A percentile compares a stretch with the other conserved stretches of the same genome.
Evolutionary conservation across 2,888 invertebrate species (phyloP).

Genomic region (Thalpophila matura): DNA sequence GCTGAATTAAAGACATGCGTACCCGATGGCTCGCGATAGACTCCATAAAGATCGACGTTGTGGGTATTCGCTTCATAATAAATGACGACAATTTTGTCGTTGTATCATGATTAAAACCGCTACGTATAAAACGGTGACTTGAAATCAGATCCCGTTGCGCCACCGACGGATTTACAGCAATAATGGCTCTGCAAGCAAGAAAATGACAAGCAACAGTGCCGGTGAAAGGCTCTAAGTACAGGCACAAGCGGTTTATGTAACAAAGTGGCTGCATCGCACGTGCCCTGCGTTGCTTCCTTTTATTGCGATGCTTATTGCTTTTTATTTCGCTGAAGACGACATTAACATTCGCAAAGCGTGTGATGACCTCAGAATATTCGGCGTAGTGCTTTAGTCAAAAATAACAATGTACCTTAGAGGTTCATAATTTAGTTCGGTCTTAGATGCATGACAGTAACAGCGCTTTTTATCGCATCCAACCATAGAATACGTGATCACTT

Average conservation of each 20-base stretch:
- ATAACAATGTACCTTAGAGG: slow-evolving; percentile 45
- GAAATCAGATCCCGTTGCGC: slow-evolving; percentile 71
- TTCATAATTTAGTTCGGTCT: slow-evolving; percentile 42
- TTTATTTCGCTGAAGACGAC: slow-evolving; percentile 59
- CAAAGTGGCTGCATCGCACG: slow-evolving; percentile 70
- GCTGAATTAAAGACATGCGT: slow-evolving; percentile 40
- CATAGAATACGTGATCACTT: slow-evolving; percentile 39
- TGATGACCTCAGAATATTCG: slow-evolving; percentile 69
- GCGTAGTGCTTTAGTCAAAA: slow-evolving; percentile 53
- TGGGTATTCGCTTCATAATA: slow-evolving; percentile 38
- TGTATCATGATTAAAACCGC: slow-evolving; percentile 55
- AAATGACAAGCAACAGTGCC: slow-evolving; percentile 77
- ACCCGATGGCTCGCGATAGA: slow-evolving; percentile 24
- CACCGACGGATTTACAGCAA: slow-evolving; percentile 72
- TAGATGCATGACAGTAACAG: slow-evolving; percentile 20
- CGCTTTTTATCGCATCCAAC: slow-evolving; percentile 34
- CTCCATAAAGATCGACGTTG: slow-evolving; percentile 41
- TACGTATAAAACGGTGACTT: slow-evolving; percentile 60
- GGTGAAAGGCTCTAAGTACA: slow-evolving; percentile 80
- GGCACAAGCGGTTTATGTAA: slow-evolving; percentile 79
- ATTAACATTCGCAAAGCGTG: slow-evolving; percentile 66
- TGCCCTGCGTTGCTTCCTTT: slow-evolving; percentile 66
- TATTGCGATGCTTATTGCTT: slow-evolving; percentile 61
- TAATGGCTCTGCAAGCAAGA: slow-evolving; percentile 75
- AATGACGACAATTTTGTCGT: slow-evolving; percentile 47